phyloP scores from a whole-genome alignment of 2,113 vertebrate genomes.

The Larimichthys polyactis region DNA sequence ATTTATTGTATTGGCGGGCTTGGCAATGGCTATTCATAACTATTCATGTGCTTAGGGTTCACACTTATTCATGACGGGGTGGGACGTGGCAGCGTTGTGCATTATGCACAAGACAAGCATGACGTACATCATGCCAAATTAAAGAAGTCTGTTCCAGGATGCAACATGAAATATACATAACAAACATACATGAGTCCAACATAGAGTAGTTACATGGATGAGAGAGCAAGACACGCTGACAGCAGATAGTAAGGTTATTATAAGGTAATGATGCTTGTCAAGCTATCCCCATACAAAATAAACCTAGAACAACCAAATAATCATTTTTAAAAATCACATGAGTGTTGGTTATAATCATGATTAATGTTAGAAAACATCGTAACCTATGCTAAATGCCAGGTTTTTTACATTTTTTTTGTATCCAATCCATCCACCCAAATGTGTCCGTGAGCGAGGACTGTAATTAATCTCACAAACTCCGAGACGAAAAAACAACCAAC shows the following conservation, averaged over 20 bases:
- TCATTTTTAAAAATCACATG: too few species aligned
- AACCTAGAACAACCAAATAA: too few species aligned
- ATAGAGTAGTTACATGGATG: not conserved
- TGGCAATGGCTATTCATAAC: conserved; percentile 48
- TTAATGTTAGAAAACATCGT: not conserved
- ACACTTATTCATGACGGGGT: conserved; percentile 38
- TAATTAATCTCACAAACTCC: not conserved
- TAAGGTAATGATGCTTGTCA: not conserved
- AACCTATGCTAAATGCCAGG: not conserved
- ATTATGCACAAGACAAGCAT: conserved; percentile 51
- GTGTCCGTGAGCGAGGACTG: not conserved
- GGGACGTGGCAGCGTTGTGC: conserved; percentile 25
- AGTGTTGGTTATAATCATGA: too few species aligned
- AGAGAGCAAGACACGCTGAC: not conserved
- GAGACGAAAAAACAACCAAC: not conserved
- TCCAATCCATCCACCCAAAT: too few species aligned
- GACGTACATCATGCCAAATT: conserved; percentile 29
- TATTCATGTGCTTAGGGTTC: conserved; percentile 57
- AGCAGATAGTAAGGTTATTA: not conserved
- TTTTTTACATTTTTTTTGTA: too few species aligned
- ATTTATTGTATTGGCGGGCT: conserved; percentile 65
- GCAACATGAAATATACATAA: not conserved
- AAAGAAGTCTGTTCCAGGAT: conserved; percentile 24
- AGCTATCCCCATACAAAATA: not conserved
- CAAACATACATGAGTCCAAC: not conserved